Evolutionary conservation across 2,113 vertebrate genomes (phyloP).

Genomic region (Macroglossus sobrinus): DNA sequence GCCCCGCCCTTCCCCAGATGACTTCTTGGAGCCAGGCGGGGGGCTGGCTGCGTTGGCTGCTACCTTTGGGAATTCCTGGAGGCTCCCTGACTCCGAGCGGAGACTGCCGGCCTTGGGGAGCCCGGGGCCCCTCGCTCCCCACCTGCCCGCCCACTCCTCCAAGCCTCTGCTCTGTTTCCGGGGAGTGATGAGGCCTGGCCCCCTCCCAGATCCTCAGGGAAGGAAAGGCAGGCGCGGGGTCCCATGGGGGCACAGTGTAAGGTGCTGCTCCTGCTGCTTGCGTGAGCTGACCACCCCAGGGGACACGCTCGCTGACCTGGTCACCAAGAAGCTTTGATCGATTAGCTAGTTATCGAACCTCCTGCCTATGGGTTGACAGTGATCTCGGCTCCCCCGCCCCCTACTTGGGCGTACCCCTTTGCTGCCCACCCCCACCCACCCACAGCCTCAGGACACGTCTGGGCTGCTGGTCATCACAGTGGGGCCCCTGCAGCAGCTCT

Average conservation of each 20-base stretch:
- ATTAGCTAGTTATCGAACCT: not conserved
- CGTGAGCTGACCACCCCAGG: not conserved
- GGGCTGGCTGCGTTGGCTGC: slow-evolving; percentile 80
- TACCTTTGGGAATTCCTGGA: slow-evolving; percentile 93
- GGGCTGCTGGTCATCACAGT: not conserved
- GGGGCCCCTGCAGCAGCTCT: not conserved
- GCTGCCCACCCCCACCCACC: not conserved
- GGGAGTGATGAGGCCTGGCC: not conserved
- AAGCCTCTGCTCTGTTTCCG: not conserved
- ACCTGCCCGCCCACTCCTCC: not conserved
- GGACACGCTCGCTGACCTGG: not conserved
- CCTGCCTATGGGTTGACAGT: not conserved
- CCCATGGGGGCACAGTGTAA: not conserved
- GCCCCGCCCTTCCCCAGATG: slow-evolving; percentile 57
- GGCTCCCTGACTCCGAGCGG: slow-evolving; percentile 80
- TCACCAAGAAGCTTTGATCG: not conserved
- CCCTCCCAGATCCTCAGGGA: not conserved
- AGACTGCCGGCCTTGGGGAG: not conserved
- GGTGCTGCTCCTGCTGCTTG: not conserved
- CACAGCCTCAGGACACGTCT: slow-evolving; percentile 17
- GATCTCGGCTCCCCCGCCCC: not conserved
- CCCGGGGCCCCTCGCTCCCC: not conserved
- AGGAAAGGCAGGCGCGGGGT: not conserved
- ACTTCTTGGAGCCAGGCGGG: slow-evolving; percentile 71
- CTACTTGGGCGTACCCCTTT: too few relatives aligned